Evolutionary conservation across 2,113 vertebrate genomes (phyloP).

Genomic region (Seriola quinqueradiata): DNA sequence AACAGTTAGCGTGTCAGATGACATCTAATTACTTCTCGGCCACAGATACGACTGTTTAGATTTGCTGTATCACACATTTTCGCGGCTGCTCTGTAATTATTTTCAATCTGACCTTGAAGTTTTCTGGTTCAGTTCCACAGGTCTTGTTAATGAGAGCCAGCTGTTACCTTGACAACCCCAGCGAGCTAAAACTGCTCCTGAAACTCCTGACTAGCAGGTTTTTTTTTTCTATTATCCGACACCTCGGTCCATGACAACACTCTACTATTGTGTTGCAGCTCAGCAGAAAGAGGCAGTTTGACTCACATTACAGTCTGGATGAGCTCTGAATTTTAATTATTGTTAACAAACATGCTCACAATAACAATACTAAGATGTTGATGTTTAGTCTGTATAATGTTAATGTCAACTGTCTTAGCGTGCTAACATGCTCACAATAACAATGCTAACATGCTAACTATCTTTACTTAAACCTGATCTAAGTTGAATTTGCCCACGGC

Average conservation of each 20-base stretch:
- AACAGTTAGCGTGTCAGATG: slow-evolving; percentile 24
- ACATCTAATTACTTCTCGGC: slow-evolving; percentile 26
- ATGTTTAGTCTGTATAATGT: too few relatives aligned
- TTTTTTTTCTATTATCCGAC: slow-evolving; percentile 27
- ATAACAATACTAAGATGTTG: too few relatives aligned
- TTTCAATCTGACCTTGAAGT: slow-evolving; percentile 80
- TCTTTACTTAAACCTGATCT: background rate
- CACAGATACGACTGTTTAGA: slow-evolving; percentile 33
- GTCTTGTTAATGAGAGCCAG: slow-evolving; percentile 85
- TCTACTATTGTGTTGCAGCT: background rate
- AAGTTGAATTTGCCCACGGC: background rate
- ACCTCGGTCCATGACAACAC: background rate
- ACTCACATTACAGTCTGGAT: background rate
- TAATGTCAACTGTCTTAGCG: background rate
- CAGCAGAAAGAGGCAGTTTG: background rate
- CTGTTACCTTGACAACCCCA: slow-evolving; percentile 77
- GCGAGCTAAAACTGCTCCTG: slow-evolving; percentile 52
- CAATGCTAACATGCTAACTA: background rate
- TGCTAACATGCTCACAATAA: background rate
- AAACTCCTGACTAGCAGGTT: slow-evolving; percentile 64
- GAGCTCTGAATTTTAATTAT: too few relatives aligned
- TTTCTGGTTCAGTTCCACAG: slow-evolving; percentile 79
- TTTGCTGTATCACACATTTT: slow-evolving; percentile 53
- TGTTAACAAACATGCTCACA: too few relatives aligned
- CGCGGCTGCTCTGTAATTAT: slow-evolving; percentile 47